Conservation (phyloP, 2,888 invertebrate genomes). For the Schizotus pectinicornis region DNA sequence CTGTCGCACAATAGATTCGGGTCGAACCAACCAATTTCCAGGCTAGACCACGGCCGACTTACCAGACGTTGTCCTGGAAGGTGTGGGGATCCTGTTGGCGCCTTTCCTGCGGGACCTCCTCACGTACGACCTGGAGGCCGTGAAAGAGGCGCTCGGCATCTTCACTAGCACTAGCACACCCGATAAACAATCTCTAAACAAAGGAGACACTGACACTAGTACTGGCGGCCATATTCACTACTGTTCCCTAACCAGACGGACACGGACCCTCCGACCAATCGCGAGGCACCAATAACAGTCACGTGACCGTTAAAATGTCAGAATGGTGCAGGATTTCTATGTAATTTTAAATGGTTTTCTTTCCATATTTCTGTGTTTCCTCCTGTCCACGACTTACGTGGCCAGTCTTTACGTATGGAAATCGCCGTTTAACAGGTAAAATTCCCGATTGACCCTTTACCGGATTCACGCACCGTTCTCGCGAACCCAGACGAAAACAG, state of each 20-base stretch:
- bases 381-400: conserved; percentile 81
- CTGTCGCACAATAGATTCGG: conserved; percentile 23
- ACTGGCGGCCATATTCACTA: conserved; percentile 81
- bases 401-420: conserved; percentile 90
- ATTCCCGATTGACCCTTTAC: conserved; percentile 16
- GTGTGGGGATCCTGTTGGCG: conserved; percentile 83
- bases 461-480: conserved; percentile 6
- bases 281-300: conserved; percentile 37
- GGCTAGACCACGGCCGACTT: conserved; percentile 58
- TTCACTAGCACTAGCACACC: conserved; percentile 61
- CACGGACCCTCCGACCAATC: conserved; percentile 43
- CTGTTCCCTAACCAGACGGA: conserved; percentile 31
- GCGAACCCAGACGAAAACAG: conserved; percentile 4
- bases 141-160: conserved; percentile 96
- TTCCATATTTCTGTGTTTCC: conserved; percentile 75
- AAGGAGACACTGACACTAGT: conserved; percentile 82
- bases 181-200: conserved; percentile 65
- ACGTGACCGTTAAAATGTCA: conserved; percentile 40
- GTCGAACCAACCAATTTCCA: conserved; percentile 35
- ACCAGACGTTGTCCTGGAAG: conserved; percentile 83
- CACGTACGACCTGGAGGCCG: conserved; percentile 90
- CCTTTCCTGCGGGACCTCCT: conserved; percentile 92
- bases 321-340: conserved; percentile 50
- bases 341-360: conserved; percentile 61
- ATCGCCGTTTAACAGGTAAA: conserved; percentile 74